Evolutionary conservation across 2,113 vertebrate species (phyloP).

Genomic region (Pogonocichla stellata): DNA sequence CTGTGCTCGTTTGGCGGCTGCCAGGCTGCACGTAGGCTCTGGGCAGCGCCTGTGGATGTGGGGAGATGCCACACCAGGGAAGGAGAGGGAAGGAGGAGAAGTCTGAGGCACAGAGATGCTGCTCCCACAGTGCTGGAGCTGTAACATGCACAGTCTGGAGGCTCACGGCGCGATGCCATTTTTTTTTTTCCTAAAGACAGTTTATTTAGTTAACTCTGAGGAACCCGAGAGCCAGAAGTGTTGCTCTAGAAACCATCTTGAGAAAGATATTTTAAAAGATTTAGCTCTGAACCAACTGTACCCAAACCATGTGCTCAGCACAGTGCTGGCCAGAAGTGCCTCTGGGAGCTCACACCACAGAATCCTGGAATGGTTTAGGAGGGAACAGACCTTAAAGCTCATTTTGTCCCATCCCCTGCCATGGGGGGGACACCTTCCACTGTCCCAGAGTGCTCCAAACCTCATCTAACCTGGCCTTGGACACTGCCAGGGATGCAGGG

Average conservation of each 20-base stretch:
- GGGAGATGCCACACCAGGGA: neutral
- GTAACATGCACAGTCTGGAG: neutral
- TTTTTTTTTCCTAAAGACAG: neutral
- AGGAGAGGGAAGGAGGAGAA: neutral
- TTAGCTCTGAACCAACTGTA: neutral
- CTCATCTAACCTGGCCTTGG: fast-evolving
- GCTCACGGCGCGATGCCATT: neutral
- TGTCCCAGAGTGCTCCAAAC: fast-evolving
- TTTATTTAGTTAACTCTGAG: conserved; percentile 4
- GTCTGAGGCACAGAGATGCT: neutral
- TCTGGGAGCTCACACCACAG: neutral
- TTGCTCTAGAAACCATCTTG: conserved; percentile 22
- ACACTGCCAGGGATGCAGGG: neutral
- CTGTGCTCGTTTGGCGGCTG: neutral
- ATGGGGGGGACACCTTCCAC: neutral
- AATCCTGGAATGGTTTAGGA: neutral
- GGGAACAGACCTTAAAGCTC: neutral
- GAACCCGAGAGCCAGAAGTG: neutral
- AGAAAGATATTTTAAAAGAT: neutral
- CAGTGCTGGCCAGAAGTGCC: neutral
- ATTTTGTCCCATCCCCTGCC: neutral
- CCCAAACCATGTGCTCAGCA: neutral
- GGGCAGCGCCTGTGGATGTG: neutral
- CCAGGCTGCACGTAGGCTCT: conserved; percentile 40
- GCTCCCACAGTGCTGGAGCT: neutral